Base-by-base conservation (phyloP, 1,140 invertebrate genomes). In the Apis dorsata region DNA sequence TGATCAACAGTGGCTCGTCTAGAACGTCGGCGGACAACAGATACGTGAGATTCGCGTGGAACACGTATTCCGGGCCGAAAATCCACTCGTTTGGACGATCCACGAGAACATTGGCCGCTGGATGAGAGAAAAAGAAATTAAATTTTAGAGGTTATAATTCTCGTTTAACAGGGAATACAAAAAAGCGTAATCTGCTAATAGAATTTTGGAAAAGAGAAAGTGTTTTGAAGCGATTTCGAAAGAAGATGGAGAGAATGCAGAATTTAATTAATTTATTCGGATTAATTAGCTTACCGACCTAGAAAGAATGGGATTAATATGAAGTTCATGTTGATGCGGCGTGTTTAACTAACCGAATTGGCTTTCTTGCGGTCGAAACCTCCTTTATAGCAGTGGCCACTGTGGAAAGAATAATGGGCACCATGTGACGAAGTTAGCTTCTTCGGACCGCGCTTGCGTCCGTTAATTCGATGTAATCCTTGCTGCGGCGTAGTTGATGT, bases 51-150 rank as follows among this genome's bases (percentile, higher is more conserved):
- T 79, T 63, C 21, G 66, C 76, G 1, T 86, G 59, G 28, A 79
- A 87, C 2, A 68, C 86, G 34, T 53, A 86, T 63, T 86, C 86
- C 3, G 76, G 28, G 24, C 80, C 84, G 70, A 79, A 44, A 1
- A 15, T 21, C 49, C 57, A 15, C 66, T 69, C 2, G 51, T n/a
- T 4, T 21, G 71, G n/a, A 15, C 73, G 44, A 21, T 81, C 51
- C 34, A 73, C 28, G 49, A 34, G 11, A 19, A 86, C 4, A 19
- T 81, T 76, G 53, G 78, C 69, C 12, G 79, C 85, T 86, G n/a
- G 12, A 65, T 12, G 19, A 44, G 12, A 19, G 28, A 68, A 68
- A n/a, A 21, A 60, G 24, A 44, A 44, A 0, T 44, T 34, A 34
- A 44, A 44, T 44, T 44, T 44, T 44, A 44, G 34, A 44, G 34